Evolutionary conservation across 2,113 vertebrate species (phyloP).

Genomic region (Eolophus roseicapilla): DNA sequence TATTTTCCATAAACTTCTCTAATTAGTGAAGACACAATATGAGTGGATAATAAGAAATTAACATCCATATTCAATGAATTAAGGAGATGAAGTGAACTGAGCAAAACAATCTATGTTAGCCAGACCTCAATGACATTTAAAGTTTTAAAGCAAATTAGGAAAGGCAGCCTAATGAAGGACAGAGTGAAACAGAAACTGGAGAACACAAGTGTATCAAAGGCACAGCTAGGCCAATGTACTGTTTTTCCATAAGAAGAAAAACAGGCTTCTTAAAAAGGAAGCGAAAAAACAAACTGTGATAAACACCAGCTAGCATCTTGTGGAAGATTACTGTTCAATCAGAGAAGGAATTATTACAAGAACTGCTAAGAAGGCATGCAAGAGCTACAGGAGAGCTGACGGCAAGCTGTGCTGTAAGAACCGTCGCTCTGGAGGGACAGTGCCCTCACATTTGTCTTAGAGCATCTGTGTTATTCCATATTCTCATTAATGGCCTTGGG

Average conservation of each 20-base stretch:
- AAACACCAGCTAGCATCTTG: background rate
- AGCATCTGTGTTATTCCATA: background rate
- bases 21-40: background rate
- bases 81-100: background rate
- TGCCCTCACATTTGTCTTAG: fast-evolving
- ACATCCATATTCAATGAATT: fast-evolving
- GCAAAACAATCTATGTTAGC: background rate
- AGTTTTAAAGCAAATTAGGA: background rate
- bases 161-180: background rate
- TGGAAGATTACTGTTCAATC: background rate
- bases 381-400: background rate
- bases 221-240: background rate
- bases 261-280: background rate
- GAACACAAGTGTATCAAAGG: background rate
- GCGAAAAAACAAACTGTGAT: background rate
- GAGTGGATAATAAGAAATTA: background rate
- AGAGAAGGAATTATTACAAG: background rate
- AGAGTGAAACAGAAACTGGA: background rate
- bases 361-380: background rate
- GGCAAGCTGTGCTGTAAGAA: background rate
- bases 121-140: background rate
- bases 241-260: background rate
- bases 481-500: background rate
- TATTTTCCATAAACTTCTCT: background rate
- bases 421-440: background rate